Base-by-base conservation (phyloP, 2,797 vertebrate species). In the Chloroceryle inda region DNA sequence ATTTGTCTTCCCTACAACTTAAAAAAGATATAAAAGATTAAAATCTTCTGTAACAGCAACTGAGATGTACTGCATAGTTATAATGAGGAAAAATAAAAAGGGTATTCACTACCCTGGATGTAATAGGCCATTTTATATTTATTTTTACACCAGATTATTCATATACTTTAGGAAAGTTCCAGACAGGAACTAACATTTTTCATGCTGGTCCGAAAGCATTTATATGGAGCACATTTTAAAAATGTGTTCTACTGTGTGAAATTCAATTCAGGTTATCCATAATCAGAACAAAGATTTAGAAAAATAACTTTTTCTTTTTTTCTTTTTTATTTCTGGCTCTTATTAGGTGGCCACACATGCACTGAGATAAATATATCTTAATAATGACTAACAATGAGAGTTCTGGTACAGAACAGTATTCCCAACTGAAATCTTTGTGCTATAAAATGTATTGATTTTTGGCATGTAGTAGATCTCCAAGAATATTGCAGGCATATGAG, bases 291-390 rank as follows among this genome's bases (percentile, higher is more conserved):
- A 71, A 82, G 74, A 67, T 80, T 92, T 71, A 69, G 66, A 81
- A 94, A 75, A 62, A 92, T 52, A 90, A 73, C 10, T 31, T 23
- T 66, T 35, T 22, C n/a, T 27, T 23, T 33, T 21, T 61, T 35
- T 22, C n/a, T 27, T 23, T 47, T 76, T 86, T 49, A 82, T 86
- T 96, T 68, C 52, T 95, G 89, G 64, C 49, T 85, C 26, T 82
- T 93, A 77, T 91, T 92, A 95, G 52, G 62, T 2, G 71, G 83
- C 89, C 96, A 96, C 88, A 94, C 71, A 93, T 62, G 63, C 88
- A 76, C 38, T 58, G 63, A 85, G 82, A 81, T 58, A 96, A 92
- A 95, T 74, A 74, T 62, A 82, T 85, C 68, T 78, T 71, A 93
- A 76, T 90, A 88, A 85, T 50, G 77, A 89, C 44, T 79, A 92